Evolutionary conservation across 2,113 vertebrate genomes (phyloP), one percentile per base, ranked within the genome.

Genomic region (Scomber japonicus): DNA sequence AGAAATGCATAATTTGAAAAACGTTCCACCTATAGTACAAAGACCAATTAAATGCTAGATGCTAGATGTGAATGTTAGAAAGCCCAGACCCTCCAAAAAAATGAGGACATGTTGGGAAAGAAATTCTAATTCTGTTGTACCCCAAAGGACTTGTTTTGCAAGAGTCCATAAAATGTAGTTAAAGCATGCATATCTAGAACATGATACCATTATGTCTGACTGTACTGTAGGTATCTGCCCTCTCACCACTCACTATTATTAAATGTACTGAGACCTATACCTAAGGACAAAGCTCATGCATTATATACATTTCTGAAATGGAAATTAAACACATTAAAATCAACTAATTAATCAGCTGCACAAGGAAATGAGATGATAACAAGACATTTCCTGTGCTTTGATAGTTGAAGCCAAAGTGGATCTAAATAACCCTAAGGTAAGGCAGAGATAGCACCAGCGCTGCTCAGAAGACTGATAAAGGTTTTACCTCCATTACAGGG

Each of bases 291-390:
- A 61, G 55, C 12, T 75, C 44, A 24, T 11, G 55, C 19, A 35
- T 78, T 57, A 69, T 24, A 69, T 56, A 74, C 27, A 19, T 51
- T 81, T 61, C n/a, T 62, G 71, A 78, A 62, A 72, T 75, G 11
- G 69, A 82, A 78, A 78, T 64, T 44, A 51, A 77, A 89, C 75
- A 63, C 7, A 40, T 40, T 40, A 7, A 40, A 40, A 88, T 87
- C 77, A 78, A 69, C 76, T 92, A 88, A 94, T 93, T 92, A 90
- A 92, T 89, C 90, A 87, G 82, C 74, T 40, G 80, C 77, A 72
- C 70, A 81, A 81, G 72, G 74, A 91, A 85, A 84, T 84, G 57
- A 89, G 81, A 82, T 82, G 79, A 89, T 91, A 88, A 80, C 84
- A 81, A 81, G 56, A 76, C 78, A 75, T 91, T 81, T 82, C 54